Conservation (phyloP, 2,113 vertebrate species). For the Trinectes maculatus region DNA sequence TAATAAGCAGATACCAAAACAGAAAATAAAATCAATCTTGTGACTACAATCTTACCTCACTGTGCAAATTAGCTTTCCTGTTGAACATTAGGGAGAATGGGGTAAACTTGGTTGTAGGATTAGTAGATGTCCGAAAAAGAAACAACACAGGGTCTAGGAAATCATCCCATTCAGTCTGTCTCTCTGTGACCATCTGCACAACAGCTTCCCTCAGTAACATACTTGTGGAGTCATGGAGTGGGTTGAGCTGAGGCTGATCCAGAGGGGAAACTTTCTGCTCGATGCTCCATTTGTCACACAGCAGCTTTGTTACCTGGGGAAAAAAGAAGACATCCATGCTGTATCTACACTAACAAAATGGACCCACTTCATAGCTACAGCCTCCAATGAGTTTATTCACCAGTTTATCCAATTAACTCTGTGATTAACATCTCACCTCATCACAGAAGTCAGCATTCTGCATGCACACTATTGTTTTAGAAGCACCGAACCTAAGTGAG, state of each 20-base stretch:
- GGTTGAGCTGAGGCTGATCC: conserved; percentile 70
- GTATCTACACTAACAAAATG: not conserved
- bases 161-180: conserved; percentile 86
- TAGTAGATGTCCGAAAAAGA: conserved; percentile 85
- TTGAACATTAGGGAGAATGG: conserved; percentile 91
- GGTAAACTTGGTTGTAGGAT: conserved; percentile 85
- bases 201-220: conserved; percentile 83
- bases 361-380: not conserved
- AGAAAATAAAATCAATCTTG: not conserved
- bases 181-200: conserved; percentile 81
- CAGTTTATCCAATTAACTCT: not conserved
- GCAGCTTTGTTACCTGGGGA: conserved; percentile 82
- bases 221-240: conserved; percentile 75
- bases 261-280: conserved; percentile 80
- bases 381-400: not conserved
- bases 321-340: not conserved
- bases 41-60: conserved; percentile 68
- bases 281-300: conserved; percentile 85
- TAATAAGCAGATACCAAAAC: not conserved
- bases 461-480: conserved; percentile 84
- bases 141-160: conserved; percentile 87
- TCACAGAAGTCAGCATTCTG: conserved; percentile 87
- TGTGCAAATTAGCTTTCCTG: conserved; percentile 81
- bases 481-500: conserved; percentile 85
- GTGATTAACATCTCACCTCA: conserved; percentile 80